Base-by-base conservation (phyloP, 2,888 invertebrate genomes). In the Psylliodes chrysocephalus region DNA sequence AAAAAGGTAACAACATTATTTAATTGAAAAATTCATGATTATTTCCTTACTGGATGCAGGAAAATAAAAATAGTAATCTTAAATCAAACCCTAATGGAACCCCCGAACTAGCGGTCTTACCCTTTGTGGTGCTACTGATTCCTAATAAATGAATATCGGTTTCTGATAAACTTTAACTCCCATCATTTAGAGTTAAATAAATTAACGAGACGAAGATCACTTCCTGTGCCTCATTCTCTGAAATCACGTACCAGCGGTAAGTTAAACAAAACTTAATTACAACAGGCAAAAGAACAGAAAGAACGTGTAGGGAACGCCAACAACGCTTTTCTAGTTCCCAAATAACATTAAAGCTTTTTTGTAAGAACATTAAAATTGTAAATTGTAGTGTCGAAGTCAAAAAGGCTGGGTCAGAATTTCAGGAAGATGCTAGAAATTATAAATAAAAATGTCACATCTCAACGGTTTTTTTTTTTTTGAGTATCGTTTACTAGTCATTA, bases 231-330 rank as follows among this genome's bases (percentile, higher is more conserved):
- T 44, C 18, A 44, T 44, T 18, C 46, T 46, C 22, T 46, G 46
- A 22, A 46, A 46, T 46, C 46, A 46, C 22, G 46, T 46, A 46
- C 22, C 10, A n/a, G 25, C 46, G 19, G 46, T 46, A 46, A 46
- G 46, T 46, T 46, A 46, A 46, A 46, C 46, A 46, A 46, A 46
- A 46, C 46, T 46, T 46, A 46, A 46, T 46, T 46, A 46, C 46
- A 12, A 12, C 46, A 46, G 46, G n/a, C 22, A 22, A 17, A 19
- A 46, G 46, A 46, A 25, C 10, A 22, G 46, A n/a, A 46, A 25
- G 25, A 46, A 46, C 46, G 46, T 46, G 46, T n/a, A 22, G 46
- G 46, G 46, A 14, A 22, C 46, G n/a, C n/a, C 22, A 44, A 44
- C 44, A 17, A 4, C 17, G 17, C 44, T 17, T 8, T n/a, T 46